Evolutionary conservation across 2,797 vertebrate species (phyloP).

Genomic region (Meriones psammophilus): DNA sequence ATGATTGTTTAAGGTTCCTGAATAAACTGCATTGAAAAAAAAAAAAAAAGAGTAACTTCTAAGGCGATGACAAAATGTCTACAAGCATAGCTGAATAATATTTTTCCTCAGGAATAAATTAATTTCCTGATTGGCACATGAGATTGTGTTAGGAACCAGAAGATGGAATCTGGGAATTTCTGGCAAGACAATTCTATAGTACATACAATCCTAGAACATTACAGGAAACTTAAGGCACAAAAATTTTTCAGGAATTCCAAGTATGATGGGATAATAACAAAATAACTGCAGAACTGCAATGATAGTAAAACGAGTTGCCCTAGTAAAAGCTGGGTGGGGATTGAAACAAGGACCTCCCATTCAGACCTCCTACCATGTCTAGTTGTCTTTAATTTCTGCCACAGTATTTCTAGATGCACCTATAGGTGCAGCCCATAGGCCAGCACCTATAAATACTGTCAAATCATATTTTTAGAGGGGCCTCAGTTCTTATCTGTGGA

Average conservation of each 20-base stretch:
- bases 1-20: too few species aligned
- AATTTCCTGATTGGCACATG: neutral
- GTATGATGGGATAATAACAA: neutral
- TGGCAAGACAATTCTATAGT: neutral
- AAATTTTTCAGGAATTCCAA: neutral
- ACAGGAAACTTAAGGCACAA: neutral
- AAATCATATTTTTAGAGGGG: neutral
- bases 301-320: neutral
- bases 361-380: neutral
- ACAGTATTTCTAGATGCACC: too few species aligned
- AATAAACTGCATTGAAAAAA: too few species aligned
- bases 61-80: neutral
- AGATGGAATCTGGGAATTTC: neutral
- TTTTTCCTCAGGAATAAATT: neutral
- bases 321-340: neutral
- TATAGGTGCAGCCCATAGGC: fast-evolving
- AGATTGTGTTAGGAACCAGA: neutral
- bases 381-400: neutral
- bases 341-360: neutral
- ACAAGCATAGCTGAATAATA: neutral
- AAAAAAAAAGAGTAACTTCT: neutral
- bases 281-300: neutral
- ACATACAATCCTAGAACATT: neutral
- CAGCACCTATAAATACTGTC: neutral
- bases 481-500: neutral